Base-by-base conservation (phyloP, 2,113 vertebrate genomes). In the Bucco capensis region DNA sequence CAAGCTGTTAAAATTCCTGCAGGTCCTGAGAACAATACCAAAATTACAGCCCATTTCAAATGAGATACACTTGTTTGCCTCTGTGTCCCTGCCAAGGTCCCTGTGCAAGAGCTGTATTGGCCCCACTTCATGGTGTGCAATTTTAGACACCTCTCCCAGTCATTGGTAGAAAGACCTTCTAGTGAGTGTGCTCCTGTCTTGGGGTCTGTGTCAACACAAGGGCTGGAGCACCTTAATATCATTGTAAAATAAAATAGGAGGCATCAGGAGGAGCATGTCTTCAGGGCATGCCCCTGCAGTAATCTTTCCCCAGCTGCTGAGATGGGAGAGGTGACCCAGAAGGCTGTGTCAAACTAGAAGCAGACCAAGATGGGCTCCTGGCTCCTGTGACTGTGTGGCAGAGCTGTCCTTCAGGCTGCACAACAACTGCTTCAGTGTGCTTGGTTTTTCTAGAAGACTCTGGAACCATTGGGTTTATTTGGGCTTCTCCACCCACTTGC, bases 1-100 rank as follows among this genome's bases (percentile, higher is more conserved):
- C 0, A 1, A 67, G 31, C 33, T 83, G 30, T 71, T 77, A 21
- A 1, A 66, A 12, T 82, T 66, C 33, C 42, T 75, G 47, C 10
- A 37, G 42, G 21, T 79, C 53, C 22, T 9, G 31, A 47, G 27
- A 44, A 31, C 0, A 0, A 33, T 44, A 19, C 4, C 86, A 27
- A 69, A 49, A 37, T 30, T 35, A 21, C 38, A 38, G 8, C 44
- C 30, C 0, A 0, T 71, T 73, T 72, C 58, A 72, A 22, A 24
- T 18, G 10, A 61, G n/a, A 38, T 21, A 7, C 12, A 2, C 8
- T 31, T 53, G 17, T 57, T 79, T 79, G n/a, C 25, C 50, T 5
- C 15, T 11, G 6, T 46, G 25, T 33, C 58, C 23, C 31, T 70
- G 33, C 24, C 10, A n/a, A n/a, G 21, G 14, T 40, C 22, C 23